These are phyloP conservation scores for Eidolon dupreanum DNA, from an alignment of 2,797 vertebrate species.

Conservation along the genomic window DNA sequence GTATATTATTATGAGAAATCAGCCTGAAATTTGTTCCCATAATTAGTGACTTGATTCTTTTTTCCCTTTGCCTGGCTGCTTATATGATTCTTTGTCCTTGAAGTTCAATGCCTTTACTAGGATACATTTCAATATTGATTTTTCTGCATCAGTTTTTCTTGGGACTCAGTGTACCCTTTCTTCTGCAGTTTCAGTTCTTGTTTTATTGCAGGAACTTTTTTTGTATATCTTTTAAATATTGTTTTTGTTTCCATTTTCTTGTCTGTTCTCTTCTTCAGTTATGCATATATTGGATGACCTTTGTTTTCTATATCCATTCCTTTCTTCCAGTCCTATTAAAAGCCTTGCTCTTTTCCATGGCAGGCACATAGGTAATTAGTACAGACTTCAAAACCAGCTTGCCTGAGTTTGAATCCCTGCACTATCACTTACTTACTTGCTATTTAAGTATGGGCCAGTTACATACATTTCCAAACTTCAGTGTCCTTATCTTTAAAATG, in stretches of 20 bases:
- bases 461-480: background rate
- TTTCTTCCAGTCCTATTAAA: background rate
- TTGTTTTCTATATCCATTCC: background rate
- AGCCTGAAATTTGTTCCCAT: background rate
- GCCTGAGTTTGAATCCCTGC: background rate
- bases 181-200: background rate
- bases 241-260: background rate
- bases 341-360: background rate
- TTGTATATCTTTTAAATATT: background rate
- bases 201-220: background rate
- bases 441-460: background rate
- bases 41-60: background rate
- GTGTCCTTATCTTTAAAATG: background rate
- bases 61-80: background rate
- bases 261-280: background rate
- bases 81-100: background rate
- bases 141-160: background rate
- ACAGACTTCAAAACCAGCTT: background rate
- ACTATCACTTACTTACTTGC: background rate
- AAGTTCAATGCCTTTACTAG: background rate
- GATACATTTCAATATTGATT: background rate
- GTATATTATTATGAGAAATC: background rate
- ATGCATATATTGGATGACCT: background rate
- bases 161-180: background rate
- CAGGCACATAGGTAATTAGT: background rate